Evolutionary conservation across 2,888 invertebrate species (phyloP).

Genomic region (Brenthis ino): DNA sequence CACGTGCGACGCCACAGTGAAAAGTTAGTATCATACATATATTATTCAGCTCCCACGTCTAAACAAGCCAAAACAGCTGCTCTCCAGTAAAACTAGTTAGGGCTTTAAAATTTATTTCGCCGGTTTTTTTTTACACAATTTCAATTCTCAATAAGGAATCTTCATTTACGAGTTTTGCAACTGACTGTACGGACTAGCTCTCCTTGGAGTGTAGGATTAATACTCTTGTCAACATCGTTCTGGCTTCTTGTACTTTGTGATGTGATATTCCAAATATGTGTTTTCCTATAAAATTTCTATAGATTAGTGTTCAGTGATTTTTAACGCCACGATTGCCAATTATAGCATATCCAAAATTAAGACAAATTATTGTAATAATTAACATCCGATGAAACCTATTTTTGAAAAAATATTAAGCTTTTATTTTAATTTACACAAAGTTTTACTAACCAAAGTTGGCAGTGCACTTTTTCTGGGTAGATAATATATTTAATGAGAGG

Average conservation of each 20-base stretch:
- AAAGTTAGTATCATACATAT: constrained; percentile 8
- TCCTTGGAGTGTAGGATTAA: constrained; percentile 34
- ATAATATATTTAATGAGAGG: background rate
- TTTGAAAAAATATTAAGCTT: no score
- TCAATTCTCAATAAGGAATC: constrained; percentile 21
- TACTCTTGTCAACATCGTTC: constrained; percentile 24
- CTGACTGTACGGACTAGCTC: constrained; percentile 34
- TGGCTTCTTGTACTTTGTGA: constrained; percentile 14
- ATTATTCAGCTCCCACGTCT: constrained; percentile 11
- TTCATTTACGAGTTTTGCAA: constrained; percentile 29
- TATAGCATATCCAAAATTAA: background rate
- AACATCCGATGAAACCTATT: no score
- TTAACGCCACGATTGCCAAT: background rate
- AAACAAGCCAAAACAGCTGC: constrained; percentile 13
- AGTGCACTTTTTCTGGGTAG: background rate
- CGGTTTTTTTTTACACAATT: constrained; percentile 19
- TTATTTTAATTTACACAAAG: no score
- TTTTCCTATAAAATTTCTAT: constrained; percentile 3
- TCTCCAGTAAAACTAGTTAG: constrained; percentile 14
- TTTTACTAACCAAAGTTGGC: no score
- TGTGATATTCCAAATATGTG: constrained; percentile 6
- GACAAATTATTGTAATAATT: background rate
- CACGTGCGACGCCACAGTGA: background rate
- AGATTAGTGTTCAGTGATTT: background rate
- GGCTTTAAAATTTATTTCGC: constrained; percentile 15